These are phyloP conservation scores for Pachliopta kotzebuea DNA, from an alignment of 2,888 invertebrate species.

Conservation along the genomic window DNA sequence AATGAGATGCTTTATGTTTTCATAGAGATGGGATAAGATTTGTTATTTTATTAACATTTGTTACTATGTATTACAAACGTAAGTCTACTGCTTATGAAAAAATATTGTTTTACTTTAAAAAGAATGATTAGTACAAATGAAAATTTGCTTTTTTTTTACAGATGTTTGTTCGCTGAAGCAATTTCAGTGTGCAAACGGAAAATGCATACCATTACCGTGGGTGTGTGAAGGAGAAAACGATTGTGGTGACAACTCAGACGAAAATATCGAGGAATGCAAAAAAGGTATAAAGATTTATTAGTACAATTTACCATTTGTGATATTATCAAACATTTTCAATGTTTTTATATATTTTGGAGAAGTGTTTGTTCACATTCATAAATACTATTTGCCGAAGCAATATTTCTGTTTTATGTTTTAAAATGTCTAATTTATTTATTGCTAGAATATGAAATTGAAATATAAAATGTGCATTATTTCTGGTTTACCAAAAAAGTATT, in stretches of 20 bases:
- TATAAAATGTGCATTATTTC: too few species aligned
- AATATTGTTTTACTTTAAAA: too few species aligned
- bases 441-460: too few species aligned
- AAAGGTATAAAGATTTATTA: slow-evolving; percentile 71
- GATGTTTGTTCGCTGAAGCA: slow-evolving; percentile 84
- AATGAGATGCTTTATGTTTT: slow-evolving; percentile 7
- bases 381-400: too few species aligned
- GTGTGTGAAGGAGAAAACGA: slow-evolving; percentile 90
- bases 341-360: too few species aligned
- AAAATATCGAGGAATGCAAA: slow-evolving; percentile 85
- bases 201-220: slow-evolving; percentile 88
- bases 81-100: too few species aligned
- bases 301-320: not conserved
- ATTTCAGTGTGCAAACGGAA: slow-evolving; percentile 87
- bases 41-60: too few species aligned
- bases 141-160: slow-evolving; percentile 45
- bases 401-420: too few species aligned
- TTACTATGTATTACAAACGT: not conserved
- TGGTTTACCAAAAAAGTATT: not conserved
- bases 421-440: too few species aligned
- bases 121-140: not conserved
- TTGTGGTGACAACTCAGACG: slow-evolving; percentile 91
- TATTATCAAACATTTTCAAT: too few species aligned
- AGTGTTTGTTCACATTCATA: too few species aligned
- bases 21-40: not conserved